phyloP scores from a whole-genome alignment of 2,113 vertebrate species.

The Coreoperca whiteheadi region DNA sequence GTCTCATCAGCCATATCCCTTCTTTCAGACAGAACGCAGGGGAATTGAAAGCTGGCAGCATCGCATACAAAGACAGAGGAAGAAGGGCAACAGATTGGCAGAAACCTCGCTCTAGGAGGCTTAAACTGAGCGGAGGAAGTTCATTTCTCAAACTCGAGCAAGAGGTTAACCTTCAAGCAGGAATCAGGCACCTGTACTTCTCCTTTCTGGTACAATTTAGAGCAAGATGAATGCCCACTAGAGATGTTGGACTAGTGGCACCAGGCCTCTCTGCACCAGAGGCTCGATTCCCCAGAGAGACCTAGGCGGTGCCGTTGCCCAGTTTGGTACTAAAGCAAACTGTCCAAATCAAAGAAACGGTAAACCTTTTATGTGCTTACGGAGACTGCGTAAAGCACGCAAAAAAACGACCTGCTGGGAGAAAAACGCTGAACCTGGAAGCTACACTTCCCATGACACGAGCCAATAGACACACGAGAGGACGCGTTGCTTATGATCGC shows the following conservation, averaged over 20 bases:
- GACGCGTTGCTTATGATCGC: constrained; percentile 38
- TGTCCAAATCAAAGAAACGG: constrained; percentile 19
- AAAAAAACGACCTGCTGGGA: constrained; percentile 26
- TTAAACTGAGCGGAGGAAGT: constrained; percentile 16
- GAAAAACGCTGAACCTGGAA: constrained; percentile 33
- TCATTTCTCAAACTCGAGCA: constrained; percentile 37
- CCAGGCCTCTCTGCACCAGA: background rate
- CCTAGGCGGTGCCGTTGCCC: too few relatives aligned
- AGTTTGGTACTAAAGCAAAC: constrained; percentile 16
- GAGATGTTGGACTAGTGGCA: background rate
- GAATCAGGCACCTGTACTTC: background rate
- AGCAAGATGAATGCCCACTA: constrained; percentile 2
- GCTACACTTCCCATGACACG: constrained; percentile 17
- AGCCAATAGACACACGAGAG: constrained; percentile 37
- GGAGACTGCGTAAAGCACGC: constrained; percentile 3
- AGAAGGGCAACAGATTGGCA: constrained; percentile 14
- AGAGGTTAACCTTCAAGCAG: constrained; percentile 22
- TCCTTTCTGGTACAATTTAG: background rate
- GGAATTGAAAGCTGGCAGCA: constrained; percentile 39
- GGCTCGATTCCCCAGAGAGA: background rate
- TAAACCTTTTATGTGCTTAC: background rate
- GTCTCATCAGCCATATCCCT: constrained; percentile 54
- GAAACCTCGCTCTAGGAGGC: constrained; percentile 7
- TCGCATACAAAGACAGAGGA: constrained; percentile 18
- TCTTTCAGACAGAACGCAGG: constrained; percentile 45